A percentile compares a stretch with the other conserved stretches of the same genome.
phyloP scores from a whole-genome alignment of 1,140 invertebrate species.

The Catajapyx aquilonaris region DNA sequence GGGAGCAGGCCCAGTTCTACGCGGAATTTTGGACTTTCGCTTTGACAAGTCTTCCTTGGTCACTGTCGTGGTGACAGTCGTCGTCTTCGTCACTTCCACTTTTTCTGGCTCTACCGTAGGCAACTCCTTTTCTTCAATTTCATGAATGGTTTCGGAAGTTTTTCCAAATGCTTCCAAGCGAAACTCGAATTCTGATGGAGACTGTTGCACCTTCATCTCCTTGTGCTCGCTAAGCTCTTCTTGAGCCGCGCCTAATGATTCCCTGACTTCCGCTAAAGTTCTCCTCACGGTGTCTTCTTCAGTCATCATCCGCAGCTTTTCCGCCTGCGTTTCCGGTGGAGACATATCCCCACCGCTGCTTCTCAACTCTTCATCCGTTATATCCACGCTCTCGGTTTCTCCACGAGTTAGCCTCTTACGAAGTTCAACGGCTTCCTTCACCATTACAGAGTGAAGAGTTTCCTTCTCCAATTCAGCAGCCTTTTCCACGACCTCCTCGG shows the following conservation, averaged over 20 bases:
- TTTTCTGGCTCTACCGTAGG: no score
- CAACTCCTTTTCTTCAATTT: conserved; percentile 15
- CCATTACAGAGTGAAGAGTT: conserved; percentile 25
- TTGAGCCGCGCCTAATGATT: conserved; percentile 37
- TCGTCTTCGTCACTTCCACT: no score
- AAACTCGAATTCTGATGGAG: conserved; percentile 48
- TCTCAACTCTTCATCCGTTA: conserved; percentile 40
- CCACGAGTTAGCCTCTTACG: conserved; percentile 20
- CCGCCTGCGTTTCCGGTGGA: conserved; percentile 31
- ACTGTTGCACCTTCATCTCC: conserved; percentile 29
- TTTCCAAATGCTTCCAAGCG: conserved; percentile 19
- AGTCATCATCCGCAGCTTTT: neutral
- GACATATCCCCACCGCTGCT: conserved; percentile 41
- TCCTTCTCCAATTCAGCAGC: conserved; percentile 22
- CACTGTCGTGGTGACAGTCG: no score
- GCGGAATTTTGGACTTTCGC: no score
- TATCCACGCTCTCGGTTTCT: conserved; percentile 37
- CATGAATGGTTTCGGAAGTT: conserved; percentile 15
- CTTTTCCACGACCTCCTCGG: conserved; percentile 22
- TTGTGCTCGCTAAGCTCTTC: conserved; percentile 36
- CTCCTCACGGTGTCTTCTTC: conserved; percentile 17
- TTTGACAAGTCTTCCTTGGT: no score
- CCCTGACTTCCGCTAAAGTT: conserved; percentile 43
- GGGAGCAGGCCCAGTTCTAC: no score
- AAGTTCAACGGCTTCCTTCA: conserved; percentile 22